phyloP scores from a whole-genome alignment of 2,888 invertebrate species.

The Cyclophora albipunctata region DNA sequence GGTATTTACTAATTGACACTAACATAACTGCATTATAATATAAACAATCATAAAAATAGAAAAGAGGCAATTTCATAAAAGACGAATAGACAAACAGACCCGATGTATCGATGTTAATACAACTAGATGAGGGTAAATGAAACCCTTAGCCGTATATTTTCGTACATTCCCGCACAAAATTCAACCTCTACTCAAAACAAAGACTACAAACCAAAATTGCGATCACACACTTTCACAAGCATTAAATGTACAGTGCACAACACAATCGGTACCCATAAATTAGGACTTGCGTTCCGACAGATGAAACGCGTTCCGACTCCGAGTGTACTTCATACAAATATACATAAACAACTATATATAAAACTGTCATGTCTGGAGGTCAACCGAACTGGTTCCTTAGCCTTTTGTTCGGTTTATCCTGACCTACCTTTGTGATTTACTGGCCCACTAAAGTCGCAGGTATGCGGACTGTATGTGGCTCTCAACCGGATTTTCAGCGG shows the following conservation, averaged over 20 bases:
- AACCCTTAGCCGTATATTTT: too few relatives aligned
- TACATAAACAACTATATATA: constrained; percentile 11
- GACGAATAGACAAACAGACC: too few relatives aligned
- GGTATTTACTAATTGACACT: too few relatives aligned
- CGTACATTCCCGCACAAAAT: too few relatives aligned
- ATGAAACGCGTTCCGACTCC: constrained; percentile 11
- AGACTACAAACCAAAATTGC: background rate
- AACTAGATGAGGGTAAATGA: too few relatives aligned
- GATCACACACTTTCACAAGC: background rate
- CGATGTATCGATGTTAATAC: too few relatives aligned
- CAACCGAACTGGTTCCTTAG: constrained; percentile 36
- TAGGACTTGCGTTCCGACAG: constrained; percentile 10
- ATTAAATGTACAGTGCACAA: background rate
- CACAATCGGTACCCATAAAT: background rate
- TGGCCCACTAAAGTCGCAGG: constrained; percentile 23
- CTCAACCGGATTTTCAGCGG: too few relatives aligned
- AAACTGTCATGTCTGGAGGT: constrained; percentile 49
- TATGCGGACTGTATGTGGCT: background rate
- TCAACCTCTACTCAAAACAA: too few relatives aligned
- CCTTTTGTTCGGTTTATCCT: constrained; percentile 52
- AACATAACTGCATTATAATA: too few relatives aligned
- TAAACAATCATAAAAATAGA: too few relatives aligned
- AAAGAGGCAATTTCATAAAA: too few relatives aligned
- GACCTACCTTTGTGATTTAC: constrained; percentile 60
- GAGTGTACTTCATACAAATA: constrained; percentile 5